Evolutionary conservation across 2,888 invertebrate genomes (phyloP).

Genomic region (Liopterus haemorrhoidalis): DNA sequence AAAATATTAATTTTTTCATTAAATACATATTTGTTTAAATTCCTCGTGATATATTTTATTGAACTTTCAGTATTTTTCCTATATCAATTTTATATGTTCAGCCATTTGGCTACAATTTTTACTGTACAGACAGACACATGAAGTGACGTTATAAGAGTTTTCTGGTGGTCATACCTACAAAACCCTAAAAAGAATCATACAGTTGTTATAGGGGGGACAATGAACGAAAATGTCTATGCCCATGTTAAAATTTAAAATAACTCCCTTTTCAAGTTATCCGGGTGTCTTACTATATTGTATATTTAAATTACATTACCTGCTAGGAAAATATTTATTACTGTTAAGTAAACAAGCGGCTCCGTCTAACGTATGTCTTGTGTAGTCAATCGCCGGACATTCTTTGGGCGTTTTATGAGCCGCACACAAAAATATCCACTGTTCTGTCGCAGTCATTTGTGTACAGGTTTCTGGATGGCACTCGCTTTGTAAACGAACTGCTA

Average conservation of each 20-base stretch:
- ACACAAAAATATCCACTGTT: constrained; percentile 99
- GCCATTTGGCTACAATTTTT: too few relatives aligned
- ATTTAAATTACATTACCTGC: constrained; percentile 61
- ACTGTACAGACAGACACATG: too few relatives aligned
- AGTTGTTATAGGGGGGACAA: constrained; percentile 1
- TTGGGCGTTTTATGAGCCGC: constrained; percentile 99
- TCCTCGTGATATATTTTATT: too few relatives aligned
- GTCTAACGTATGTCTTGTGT: constrained; percentile 96
- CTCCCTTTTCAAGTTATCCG: not conserved
- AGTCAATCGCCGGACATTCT: constrained; percentile 99
- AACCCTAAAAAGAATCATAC: too few relatives aligned
- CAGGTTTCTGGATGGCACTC: constrained; percentile 97
- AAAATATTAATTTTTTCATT: too few relatives aligned
- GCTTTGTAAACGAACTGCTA: constrained; percentile 90
- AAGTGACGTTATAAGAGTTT: too few relatives aligned
- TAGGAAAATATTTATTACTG: constrained; percentile 99
- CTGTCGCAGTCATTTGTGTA: constrained; percentile 99
- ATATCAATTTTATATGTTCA: too few relatives aligned
- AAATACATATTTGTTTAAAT: too few relatives aligned
- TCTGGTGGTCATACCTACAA: too few relatives aligned
- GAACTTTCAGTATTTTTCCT: too few relatives aligned
- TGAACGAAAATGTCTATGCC: constrained; percentile 4
- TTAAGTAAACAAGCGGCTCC: constrained; percentile 98
- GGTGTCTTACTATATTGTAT: constrained; percentile 1
- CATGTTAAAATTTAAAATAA: constrained; percentile 7